Base-by-base conservation (phyloP, 2,113 vertebrate genomes). In the Nothobranchius furzeri region DNA sequence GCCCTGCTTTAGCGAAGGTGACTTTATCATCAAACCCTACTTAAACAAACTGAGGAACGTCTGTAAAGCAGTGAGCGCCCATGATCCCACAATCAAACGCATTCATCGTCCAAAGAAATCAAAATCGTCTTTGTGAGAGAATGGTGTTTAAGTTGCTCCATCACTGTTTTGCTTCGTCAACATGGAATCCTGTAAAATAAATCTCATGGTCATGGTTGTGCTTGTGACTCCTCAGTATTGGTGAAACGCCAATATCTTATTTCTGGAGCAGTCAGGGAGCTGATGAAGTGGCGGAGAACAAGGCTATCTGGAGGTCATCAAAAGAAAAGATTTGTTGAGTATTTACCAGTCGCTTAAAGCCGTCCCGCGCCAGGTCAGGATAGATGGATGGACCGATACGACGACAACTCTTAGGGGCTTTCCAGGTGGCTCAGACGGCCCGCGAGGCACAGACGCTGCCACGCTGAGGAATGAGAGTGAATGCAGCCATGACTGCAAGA, bases 211-310 rank as follows among this genome's bases (percentile, higher is more conserved):
- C 7, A 17, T 15, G 37, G 8, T 49, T 45, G 52, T 55, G 45
- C 37, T 52, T 40, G n/a, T 47, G 1, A 67, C 48, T 63, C 35
- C 35, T 35, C 47, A 15, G 71, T 68, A 64, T 56, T 30, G 37
- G 47, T 59, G 57, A 79, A 87, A 88, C 0, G 75, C 64, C 82
- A 65, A 84, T 81, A 85, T 86, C 66, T 76, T 14, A 88, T 89
- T 85, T 85, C 67, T 75, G 60, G 50, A 81, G 76, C 61, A 75
- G 81, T 82, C 77, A 75, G 55, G 40, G 35, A 36, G 24, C 45
- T 82, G 83, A 86, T 53, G 53, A 76, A 85, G 80, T 50, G 7
- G 57, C 20, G 4, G 10, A 53, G 65, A 48, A 72, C 20, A 52
- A 30, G 59, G 64, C 64, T 70, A 51, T 63, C 1, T 0, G 49